phyloP scores from a whole-genome alignment of 2,797 vertebrate species.

The Protosalanx chinensis region DNA sequence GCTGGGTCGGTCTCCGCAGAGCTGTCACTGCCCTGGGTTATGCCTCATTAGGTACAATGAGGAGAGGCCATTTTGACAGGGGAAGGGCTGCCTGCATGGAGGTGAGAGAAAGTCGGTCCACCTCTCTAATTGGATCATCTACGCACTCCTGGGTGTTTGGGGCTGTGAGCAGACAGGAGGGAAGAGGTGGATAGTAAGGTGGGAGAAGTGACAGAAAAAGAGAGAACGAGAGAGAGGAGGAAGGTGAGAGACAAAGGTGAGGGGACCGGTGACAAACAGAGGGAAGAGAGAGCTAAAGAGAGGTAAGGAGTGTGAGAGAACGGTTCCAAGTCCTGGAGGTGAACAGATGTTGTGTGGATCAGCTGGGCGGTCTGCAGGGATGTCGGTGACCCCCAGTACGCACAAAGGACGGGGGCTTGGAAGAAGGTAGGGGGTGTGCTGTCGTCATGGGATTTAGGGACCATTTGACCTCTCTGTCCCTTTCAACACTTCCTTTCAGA shows the following conservation, averaged over 20 bases:
- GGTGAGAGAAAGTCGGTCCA: slow-evolving; percentile 46
- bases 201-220: neutral
- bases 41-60: slow-evolving; percentile 57
- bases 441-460: neutral
- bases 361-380: neutral
- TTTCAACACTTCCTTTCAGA: neutral
- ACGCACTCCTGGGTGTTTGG: slow-evolving; percentile 38
- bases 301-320: too few species aligned
- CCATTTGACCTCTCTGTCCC: neutral
- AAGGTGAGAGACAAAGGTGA: neutral
- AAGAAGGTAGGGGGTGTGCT: neutral
- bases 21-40: slow-evolving; percentile 45
- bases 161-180: slow-evolving; percentile 17
- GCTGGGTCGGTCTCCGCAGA: neutral
- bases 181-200: neutral
- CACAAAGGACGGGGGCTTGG: neutral
- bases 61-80: slow-evolving; percentile 38
- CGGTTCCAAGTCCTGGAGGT: too few species aligned
- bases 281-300: too few species aligned
- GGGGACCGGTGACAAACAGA: neutral
- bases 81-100: slow-evolving; percentile 19
- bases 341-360: neutral
- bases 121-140: slow-evolving; percentile 58
- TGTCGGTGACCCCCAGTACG: neutral
- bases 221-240: neutral